These are phyloP conservation scores for Oncorhynchus kisutch DNA, from an alignment of 2,113 vertebrate genomes.

Conservation along the genomic window DNA sequence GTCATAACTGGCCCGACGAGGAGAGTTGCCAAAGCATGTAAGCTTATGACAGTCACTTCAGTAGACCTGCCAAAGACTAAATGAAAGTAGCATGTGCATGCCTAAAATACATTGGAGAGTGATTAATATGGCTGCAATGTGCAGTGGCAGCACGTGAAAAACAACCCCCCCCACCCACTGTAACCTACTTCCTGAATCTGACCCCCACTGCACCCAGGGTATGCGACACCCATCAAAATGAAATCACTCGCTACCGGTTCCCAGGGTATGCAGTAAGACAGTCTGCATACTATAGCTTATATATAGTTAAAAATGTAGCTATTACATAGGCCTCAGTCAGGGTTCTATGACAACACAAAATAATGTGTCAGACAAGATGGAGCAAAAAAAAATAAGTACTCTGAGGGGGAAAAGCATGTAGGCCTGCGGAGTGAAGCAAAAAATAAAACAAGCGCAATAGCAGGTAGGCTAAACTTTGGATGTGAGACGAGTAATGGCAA, in stretches of 20 bases:
- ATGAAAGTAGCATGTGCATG: neutral
- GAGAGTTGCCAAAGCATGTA: neutral
- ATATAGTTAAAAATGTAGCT: too few species aligned
- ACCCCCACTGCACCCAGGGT: neutral
- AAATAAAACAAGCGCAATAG: too few species aligned
- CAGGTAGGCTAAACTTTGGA: too few species aligned
- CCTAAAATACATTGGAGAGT: neutral
- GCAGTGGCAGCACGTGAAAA: neutral
- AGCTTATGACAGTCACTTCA: neutral
- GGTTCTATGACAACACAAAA: too few species aligned
- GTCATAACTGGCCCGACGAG: neutral
- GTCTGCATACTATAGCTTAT: too few species aligned
- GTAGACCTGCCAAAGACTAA: neutral
- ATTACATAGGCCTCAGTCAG: too few species aligned
- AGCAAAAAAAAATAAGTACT: too few species aligned
- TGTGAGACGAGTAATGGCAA: too few species aligned
- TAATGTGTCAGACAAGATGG: too few species aligned
- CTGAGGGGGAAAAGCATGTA: too few species aligned
- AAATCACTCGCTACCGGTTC: neutral
- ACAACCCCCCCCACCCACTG: neutral
- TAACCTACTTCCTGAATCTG: neutral
- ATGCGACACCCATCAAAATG: neutral
- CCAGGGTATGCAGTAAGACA: neutral
- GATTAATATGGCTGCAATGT: neutral
- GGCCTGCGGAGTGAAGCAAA: too few species aligned